These are phyloP conservation scores for Mesoclemmys tuberculata DNA, from an alignment of 2,113 vertebrate species.

Conservation along the genomic window DNA sequence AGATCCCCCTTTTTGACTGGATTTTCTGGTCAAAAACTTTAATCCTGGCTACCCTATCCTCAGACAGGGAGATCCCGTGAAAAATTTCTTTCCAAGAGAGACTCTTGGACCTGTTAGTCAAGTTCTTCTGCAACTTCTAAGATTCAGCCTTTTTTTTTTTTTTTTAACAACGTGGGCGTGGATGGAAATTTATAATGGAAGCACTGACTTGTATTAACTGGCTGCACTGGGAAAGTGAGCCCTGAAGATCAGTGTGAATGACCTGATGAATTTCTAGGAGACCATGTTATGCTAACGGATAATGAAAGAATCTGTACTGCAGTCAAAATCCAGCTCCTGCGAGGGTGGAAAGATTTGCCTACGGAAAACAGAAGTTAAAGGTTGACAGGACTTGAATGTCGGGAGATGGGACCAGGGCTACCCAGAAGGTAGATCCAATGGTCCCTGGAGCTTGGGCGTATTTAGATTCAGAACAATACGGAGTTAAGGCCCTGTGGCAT, in stretches of 20 bases:
- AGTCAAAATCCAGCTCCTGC: background rate
- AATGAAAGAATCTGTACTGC: background rate
- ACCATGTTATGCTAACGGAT: background rate
- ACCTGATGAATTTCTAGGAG: background rate
- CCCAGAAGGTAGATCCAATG: background rate
- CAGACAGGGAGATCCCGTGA: background rate
- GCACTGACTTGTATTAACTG: background rate
- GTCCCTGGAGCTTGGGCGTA: accelerated
- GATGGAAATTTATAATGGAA: background rate
- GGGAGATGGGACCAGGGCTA: background rate
- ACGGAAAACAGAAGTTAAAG: background rate
- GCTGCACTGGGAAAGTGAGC: background rate
- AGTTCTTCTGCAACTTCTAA: background rate
- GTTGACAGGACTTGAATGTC: background rate
- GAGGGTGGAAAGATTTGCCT: background rate
- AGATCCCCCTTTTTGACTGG: no score
- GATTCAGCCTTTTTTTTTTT: background rate
- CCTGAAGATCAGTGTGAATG: background rate
- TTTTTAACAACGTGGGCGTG: no score
- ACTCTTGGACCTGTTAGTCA: background rate
- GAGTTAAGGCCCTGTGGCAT: background rate
- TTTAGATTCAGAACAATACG: background rate
- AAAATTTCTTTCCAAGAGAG: background rate
- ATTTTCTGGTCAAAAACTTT: no score
- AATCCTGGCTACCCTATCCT: no score